phyloP scores from a whole-genome alignment of 1,140 invertebrate genomes.

The Homarus americanus region DNA sequence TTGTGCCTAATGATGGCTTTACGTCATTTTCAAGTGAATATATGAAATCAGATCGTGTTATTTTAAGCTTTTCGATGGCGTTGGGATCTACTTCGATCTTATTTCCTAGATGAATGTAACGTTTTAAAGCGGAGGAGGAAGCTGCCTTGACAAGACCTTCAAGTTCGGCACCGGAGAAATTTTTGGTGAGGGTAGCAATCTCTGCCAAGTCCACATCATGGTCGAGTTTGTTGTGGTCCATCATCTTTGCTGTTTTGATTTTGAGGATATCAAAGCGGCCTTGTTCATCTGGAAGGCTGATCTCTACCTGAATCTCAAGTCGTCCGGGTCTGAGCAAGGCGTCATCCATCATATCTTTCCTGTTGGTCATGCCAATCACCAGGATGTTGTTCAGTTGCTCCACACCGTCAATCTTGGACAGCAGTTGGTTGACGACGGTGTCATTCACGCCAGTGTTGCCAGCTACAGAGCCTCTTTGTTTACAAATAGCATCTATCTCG shows the following conservation, averaged over 20 bases:
- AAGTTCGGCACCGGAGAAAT: constrained; percentile 99
- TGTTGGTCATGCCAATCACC: constrained; percentile 94
- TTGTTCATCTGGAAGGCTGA: constrained; percentile 96
- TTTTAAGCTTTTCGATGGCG: constrained; percentile 95
- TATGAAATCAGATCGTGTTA: constrained; percentile 92
- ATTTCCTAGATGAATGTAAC: constrained; percentile 95
- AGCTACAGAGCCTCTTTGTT: constrained; percentile 97
- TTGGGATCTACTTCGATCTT: constrained; percentile 98
- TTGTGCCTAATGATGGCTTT: constrained; percentile 86
- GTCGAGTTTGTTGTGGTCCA: constrained; percentile 92
- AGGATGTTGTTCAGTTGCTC: constrained; percentile 99
- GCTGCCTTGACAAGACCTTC: constrained; percentile 98
- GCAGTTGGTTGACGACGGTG: constrained; percentile 98
- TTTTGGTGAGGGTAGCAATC: constrained; percentile 93
- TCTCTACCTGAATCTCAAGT: constrained; percentile 99
- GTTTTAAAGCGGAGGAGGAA: constrained; percentile 99
- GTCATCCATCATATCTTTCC: constrained; percentile 99
- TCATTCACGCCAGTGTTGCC: constrained; percentile 97
- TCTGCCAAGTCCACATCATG: constrained; percentile 93
- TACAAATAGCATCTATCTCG: constrained; percentile 99
- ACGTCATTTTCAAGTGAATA: constrained; percentile 98
- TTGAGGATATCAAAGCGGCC: constrained; percentile 87
- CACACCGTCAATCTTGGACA: constrained; percentile 99
- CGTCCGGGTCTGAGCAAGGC: constrained; percentile 97
- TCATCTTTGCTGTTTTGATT: constrained; percentile 97